phyloP scores from a whole-genome alignment of 1,140 invertebrate genomes.

The Acromyrmex charruanus region DNA sequence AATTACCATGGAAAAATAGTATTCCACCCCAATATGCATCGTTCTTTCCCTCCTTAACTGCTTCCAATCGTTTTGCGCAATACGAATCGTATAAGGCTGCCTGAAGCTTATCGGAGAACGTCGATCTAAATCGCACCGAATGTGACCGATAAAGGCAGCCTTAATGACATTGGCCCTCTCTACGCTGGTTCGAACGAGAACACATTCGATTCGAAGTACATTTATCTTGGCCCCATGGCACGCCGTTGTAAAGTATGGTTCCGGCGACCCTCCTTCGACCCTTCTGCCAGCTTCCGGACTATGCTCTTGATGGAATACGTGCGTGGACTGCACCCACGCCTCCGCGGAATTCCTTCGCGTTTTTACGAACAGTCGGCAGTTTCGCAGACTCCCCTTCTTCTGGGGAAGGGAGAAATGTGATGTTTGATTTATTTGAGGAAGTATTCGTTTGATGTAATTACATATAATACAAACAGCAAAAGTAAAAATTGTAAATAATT shows the following conservation, averaged over 20 bases:
- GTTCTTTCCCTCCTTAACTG: slow-evolving; percentile 46
- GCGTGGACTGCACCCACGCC: slow-evolving; percentile 68
- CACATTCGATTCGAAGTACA: slow-evolving; percentile 73
- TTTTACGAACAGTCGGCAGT: slow-evolving; percentile 63
- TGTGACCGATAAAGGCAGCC: slow-evolving; percentile 67
- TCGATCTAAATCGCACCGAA: slow-evolving; percentile 73
- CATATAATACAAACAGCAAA: not conserved
- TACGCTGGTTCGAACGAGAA: slow-evolving; percentile 63
- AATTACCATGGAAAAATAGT: slow-evolving; percentile 30
- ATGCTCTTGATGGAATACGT: slow-evolving; percentile 77
- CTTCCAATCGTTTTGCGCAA: slow-evolving; percentile 53
- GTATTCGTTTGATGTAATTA: not conserved
- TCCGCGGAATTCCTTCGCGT: slow-evolving; percentile 39
- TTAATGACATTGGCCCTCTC: slow-evolving; percentile 64
- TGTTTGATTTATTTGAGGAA: slow-evolving; percentile 17
- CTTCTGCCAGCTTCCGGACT: slow-evolving; percentile 63
- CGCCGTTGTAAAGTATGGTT: slow-evolving; percentile 66
- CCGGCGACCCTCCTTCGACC: slow-evolving; percentile 42
- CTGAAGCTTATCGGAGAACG: slow-evolving; percentile 61
- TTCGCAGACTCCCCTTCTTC: slow-evolving; percentile 32
- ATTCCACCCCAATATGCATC: slow-evolving; percentile 51
- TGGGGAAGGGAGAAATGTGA: not conserved
- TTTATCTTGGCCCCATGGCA: slow-evolving; percentile 71
- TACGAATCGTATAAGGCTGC: slow-evolving; percentile 22
- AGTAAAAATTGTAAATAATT: not conserved